A percentile compares a stretch with the other conserved stretches of the same genome.
These are phyloP conservation scores for Pyralis farinalis DNA, from an alignment of 2,888 invertebrate genomes.

Conservation along the genomic window DNA sequence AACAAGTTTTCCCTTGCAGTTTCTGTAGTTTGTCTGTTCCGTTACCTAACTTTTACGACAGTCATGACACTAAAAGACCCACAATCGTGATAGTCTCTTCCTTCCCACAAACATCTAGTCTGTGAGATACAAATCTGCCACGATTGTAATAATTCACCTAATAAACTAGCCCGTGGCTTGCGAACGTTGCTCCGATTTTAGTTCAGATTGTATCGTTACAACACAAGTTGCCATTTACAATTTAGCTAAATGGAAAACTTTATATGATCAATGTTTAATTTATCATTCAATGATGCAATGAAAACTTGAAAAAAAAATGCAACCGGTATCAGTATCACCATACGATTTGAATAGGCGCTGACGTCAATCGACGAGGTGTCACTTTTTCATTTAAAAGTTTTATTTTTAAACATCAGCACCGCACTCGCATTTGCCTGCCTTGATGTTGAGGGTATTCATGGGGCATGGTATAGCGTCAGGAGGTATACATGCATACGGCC, in stretches of 20 bases:
- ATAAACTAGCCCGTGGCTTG: not conserved
- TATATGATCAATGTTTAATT: no score
- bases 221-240: not conserved
- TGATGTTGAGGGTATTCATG: no score
- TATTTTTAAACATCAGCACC: no score
- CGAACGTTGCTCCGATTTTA: not conserved
- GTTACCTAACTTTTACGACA: constrained; percentile 2
- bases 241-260: not conserved
- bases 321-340: no score
- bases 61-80: constrained; percentile 4
- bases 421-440: no score
- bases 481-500: no score
- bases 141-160: constrained; percentile 1
- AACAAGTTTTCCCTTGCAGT: not conserved
- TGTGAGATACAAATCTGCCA: not conserved
- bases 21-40: not conserved
- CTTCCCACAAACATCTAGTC: not conserved
- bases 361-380: no score
- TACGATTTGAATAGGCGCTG: no score
- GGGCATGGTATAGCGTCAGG: no score
- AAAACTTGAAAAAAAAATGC: no score
- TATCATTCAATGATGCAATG: no score
- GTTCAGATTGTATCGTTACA: not conserved
- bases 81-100: constrained; percentile 3
- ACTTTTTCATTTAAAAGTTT: no score